phyloP scores from a whole-genome alignment of 2,797 vertebrate species.

The Cryptoblepharus egeriae region DNA sequence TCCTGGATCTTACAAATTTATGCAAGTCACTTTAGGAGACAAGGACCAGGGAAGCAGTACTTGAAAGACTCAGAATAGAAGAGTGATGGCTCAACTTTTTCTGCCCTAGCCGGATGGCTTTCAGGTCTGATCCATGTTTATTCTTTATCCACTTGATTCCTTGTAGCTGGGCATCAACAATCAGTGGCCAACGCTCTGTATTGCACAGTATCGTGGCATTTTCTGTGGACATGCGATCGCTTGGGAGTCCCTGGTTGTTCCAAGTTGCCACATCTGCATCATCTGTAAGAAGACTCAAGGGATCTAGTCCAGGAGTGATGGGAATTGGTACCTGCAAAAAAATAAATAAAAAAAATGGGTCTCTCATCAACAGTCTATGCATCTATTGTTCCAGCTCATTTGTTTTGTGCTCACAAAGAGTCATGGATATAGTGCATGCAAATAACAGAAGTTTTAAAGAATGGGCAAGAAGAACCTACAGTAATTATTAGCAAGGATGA shows the following conservation, averaged over 20 bases:
- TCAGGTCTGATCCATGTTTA: constrained; percentile 64
- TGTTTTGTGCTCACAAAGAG: too few relatives aligned
- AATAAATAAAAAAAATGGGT: too few relatives aligned
- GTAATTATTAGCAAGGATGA: too few relatives aligned
- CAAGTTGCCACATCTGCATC: constrained; percentile 73
- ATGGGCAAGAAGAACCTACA: not conserved
- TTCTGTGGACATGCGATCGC: constrained; percentile 77
- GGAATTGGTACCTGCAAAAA: constrained; percentile 77
- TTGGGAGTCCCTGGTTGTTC: constrained; percentile 82
- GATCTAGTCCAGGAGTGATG: constrained; percentile 74
- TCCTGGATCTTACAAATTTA: too few relatives aligned
- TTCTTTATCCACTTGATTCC: constrained; percentile 81
- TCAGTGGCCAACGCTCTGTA: constrained; percentile 78
- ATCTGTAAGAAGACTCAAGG: constrained; percentile 76
- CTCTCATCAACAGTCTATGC: not conserved
- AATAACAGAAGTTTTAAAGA: not conserved
- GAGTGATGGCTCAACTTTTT: constrained; percentile 24
- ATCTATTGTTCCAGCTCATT: not conserved
- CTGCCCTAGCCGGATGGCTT: constrained; percentile 75
- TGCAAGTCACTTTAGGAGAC: not conserved
- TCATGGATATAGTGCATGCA: not conserved
- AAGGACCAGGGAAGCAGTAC: not conserved
- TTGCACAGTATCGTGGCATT: constrained; percentile 79
- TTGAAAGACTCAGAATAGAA: not conserved
- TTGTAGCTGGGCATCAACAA: constrained; percentile 79